Evolutionary conservation across 2,888 invertebrate species (phyloP).

Genomic region (Pomacea canaliculata): DNA sequence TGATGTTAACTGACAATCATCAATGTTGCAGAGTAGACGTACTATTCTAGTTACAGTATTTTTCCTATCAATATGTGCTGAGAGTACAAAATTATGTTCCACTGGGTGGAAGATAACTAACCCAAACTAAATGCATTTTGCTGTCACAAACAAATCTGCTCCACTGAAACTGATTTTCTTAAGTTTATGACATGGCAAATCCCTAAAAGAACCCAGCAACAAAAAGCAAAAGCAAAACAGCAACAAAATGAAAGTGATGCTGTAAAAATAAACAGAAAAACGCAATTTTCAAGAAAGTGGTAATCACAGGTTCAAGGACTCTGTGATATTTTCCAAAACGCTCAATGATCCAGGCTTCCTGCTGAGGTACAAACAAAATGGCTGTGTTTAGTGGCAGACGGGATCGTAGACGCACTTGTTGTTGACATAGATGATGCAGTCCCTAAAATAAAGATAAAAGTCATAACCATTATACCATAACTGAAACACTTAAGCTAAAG

Average conservation of each 20-base stretch:
- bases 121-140: too few relatives aligned
- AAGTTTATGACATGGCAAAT: too few relatives aligned
- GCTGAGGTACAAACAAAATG: constrained; percentile 98
- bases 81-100: too few relatives aligned
- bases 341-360: constrained; percentile 92
- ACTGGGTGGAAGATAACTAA: too few relatives aligned
- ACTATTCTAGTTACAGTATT: neutral
- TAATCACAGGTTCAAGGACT: constrained; percentile 83
- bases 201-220: too few relatives aligned
- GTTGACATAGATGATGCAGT: constrained; percentile 30
- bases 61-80: neutral
- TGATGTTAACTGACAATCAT: too few relatives aligned
- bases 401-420: constrained; percentile 48
- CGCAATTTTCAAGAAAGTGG: too few relatives aligned
- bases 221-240: too few relatives aligned
- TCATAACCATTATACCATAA: neutral
- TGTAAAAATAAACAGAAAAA: too few relatives aligned
- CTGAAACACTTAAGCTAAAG: neutral
- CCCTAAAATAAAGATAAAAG: constrained; percentile 29
- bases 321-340: constrained; percentile 97
- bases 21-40: neutral
- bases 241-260: too few relatives aligned
- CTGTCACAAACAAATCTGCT: too few relatives aligned
- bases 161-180: too few relatives aligned
- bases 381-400: constrained; percentile 81